These are phyloP conservation scores for Sebastes itinus DNA, from an alignment of 2,797 vertebrate species.

Conservation along the genomic window DNA sequence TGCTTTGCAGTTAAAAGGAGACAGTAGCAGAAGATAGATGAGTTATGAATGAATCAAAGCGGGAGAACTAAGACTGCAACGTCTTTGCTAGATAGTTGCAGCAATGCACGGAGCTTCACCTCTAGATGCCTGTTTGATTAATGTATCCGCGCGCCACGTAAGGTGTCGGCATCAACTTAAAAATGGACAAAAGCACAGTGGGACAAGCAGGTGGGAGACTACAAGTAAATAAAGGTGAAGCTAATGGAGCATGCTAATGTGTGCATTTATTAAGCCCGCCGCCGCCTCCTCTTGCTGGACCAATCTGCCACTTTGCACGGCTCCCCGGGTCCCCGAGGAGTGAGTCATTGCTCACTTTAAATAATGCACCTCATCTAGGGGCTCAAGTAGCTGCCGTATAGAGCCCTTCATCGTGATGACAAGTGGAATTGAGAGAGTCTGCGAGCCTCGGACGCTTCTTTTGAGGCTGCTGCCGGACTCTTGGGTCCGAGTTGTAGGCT, in stretches of 20 bases:
- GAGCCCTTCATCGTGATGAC: slow-evolving; percentile 69
- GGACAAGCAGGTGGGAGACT: slow-evolving; percentile 60
- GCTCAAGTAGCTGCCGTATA: slow-evolving; percentile 29
- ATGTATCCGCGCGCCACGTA: neutral
- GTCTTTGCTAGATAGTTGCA: neutral
- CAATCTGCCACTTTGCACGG: slow-evolving; percentile 53
- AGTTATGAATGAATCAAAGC: neutral
- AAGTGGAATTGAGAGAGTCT: slow-evolving; percentile 45
- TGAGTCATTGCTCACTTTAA: slow-evolving; percentile 78
- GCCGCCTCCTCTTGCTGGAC: slow-evolving; percentile 31
- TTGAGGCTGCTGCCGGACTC: slow-evolving; percentile 32
- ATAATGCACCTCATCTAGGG: slow-evolving; percentile 69
- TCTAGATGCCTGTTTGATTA: slow-evolving; percentile 34
- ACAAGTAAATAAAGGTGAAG: slow-evolving; percentile 73
- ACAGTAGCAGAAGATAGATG: neutral
- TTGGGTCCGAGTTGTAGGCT: neutral
- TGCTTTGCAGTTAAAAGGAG: neutral
- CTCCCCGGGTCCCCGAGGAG: slow-evolving; percentile 47
- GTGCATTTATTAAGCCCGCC: slow-evolving; percentile 70
- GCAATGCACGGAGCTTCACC: slow-evolving; percentile 6
- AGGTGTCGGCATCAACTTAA: slow-evolving; percentile 16
- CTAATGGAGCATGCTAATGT: slow-evolving; percentile 76
- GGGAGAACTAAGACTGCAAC: neutral
- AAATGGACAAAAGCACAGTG: slow-evolving; percentile 54
- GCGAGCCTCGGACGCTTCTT: slow-evolving; percentile 19